phyloP scores from a whole-genome alignment of 2,797 vertebrate species.

The Nasua narica region DNA sequence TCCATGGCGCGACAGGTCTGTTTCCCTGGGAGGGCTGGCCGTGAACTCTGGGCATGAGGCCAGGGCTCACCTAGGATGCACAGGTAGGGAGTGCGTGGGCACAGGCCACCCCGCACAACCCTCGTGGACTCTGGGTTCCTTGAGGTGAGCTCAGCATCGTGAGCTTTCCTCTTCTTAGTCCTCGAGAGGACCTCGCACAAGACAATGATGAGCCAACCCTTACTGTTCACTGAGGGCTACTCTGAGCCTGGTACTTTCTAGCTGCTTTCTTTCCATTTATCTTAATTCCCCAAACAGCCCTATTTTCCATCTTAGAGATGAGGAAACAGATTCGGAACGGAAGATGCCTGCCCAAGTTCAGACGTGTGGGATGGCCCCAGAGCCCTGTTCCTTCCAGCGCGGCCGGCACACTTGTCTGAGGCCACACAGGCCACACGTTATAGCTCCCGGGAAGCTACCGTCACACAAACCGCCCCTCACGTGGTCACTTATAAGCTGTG shows the following conservation, averaged over 20 bases:
- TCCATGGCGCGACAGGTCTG: neutral
- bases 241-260: neutral
- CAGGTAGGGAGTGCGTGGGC: too few relatives aligned
- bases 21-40: neutral
- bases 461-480: too few relatives aligned
- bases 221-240: neutral
- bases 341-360: neutral
- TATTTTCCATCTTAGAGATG: neutral
- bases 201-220: neutral
- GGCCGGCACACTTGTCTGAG: too few relatives aligned
- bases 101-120: accelerated
- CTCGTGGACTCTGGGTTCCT: neutral
- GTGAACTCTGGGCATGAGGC: neutral
- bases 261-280: neutral
- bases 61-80: too few relatives aligned
- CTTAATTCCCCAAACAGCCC: neutral
- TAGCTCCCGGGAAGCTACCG: neutral
- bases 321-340: neutral
- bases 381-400: neutral
- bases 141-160: neutral
- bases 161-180: neutral
- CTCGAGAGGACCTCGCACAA: neutral
- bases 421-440: neutral
- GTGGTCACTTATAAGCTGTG: accelerated
- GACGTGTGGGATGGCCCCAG: neutral